Evolutionary conservation across 2,113 vertebrate genomes (phyloP), one percentile per base, ranked within the genome.

Genomic region (Corythoichthys haematopterus): DNA sequence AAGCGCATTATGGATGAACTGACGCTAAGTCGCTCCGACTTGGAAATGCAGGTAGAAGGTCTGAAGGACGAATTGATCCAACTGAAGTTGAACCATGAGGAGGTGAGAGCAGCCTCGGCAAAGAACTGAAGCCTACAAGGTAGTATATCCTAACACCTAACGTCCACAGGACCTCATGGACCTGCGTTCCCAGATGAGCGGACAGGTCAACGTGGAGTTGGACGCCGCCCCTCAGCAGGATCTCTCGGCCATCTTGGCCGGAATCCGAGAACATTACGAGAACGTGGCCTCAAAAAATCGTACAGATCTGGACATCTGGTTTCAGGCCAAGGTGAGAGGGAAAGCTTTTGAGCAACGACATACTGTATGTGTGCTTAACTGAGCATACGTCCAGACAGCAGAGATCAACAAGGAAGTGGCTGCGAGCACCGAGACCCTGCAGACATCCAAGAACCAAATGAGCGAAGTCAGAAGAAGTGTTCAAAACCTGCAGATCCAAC

Each of bases 401-500:
- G 83, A 88, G 35, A 80, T 94, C 35, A 93, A 88, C 66, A 88
- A 94, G 71, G 90, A 94, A 57, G 92, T 93, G 0, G 65, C 91
- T 28, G 20, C 20, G 20, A 28, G 20, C 20, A 28, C 20, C 20
- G 89, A 92, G 62, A 88, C 80, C 47, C 86, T 93, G 0, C 85
- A 93, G 63, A 83, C 86, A 2, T 90, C 80, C 65, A 88, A 72
- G 71, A 88, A 87, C 2, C 91, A 95, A 73, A 72, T 94, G 63
- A 82, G 76, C 0, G 91, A 95, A 63, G 53, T 94, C 69, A 85
- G 80, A 38, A 88, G 89, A 2, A 92, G 81, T 1, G 43, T 91
- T 5, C 93, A 95, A 79, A 87, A 76, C 65, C 74, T 95, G 81
- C 89, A 95, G 72, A 93, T 95, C 36, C 91, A 96, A 0, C 86